Percentiles rank a stretch among this genome's conserved stretches.
Conservation (phyloP, 1,140 invertebrate species). For the Anadara kagoshimensis region DNA sequence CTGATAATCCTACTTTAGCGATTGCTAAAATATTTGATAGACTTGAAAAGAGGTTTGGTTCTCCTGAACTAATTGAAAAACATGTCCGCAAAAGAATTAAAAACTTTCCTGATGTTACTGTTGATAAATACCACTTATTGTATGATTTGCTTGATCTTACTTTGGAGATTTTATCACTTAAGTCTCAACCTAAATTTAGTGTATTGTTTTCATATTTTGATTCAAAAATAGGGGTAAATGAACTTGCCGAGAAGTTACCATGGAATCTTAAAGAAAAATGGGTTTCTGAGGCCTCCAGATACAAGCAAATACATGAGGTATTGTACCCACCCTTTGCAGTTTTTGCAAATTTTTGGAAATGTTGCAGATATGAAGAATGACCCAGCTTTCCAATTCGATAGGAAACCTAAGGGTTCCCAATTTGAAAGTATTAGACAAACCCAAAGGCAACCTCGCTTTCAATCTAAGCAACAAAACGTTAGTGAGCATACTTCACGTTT, state of each 20-base stretch:
- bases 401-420: too few relatives aligned
- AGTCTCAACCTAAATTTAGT: slow-evolving; percentile 13
- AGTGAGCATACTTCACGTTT: too few relatives aligned
- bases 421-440: too few relatives aligned
- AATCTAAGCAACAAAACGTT: too few relatives aligned
- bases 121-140: slow-evolving; percentile 16
- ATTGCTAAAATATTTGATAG: slow-evolving; percentile 1
- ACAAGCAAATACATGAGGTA: slow-evolving; percentile 24
- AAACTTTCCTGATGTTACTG: slow-evolving; percentile 30
- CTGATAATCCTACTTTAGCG: not conserved
- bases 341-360: slow-evolving; percentile 29
- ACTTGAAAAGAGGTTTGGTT: not conserved
- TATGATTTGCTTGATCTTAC: slow-evolving; percentile 36
- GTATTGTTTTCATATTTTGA: slow-evolving; percentile 26
- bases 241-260: slow-evolving; percentile 33
- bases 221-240: slow-evolving; percentile 23
- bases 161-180: slow-evolving; percentile 33
- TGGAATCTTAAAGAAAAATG: slow-evolving; percentile 37
- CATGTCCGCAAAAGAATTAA: slow-evolving; percentile 19
- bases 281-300: slow-evolving; percentile 14
- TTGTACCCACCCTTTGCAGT: slow-evolving; percentile 26
- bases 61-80: slow-evolving; percentile 32
- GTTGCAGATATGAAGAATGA: slow-evolving; percentile 20
- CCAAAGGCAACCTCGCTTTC: too few relatives aligned
- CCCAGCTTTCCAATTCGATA: slow-evolving; percentile 28